A percentile compares a stretch with the other conserved stretches of the same genome.
Evolutionary conservation across 2,797 vertebrate genomes (phyloP).

Genomic region (Lagorchestes hirsutus): DNA sequence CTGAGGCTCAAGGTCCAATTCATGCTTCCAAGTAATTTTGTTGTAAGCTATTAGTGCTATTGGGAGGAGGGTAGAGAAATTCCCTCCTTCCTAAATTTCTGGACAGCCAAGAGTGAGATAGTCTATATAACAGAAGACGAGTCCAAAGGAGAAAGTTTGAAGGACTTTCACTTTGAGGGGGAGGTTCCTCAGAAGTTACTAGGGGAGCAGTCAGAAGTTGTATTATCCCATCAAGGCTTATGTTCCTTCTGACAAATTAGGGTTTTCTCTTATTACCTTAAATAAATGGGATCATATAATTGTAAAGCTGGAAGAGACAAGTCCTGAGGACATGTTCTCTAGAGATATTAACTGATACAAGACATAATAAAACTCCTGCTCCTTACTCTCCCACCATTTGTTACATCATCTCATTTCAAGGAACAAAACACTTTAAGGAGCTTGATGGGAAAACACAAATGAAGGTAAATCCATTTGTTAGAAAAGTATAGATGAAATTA

Average conservation of each 20-base stretch:
- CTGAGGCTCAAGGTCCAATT: neutral
- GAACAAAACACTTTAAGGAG: constrained; percentile 1
- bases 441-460: constrained; percentile 13
- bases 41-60: neutral
- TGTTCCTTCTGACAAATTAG: neutral
- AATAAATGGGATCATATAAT: neutral
- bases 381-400: neutral
- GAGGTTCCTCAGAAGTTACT: neutral
- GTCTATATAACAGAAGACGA: neutral
- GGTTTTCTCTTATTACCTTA: neutral
- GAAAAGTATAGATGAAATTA: neutral
- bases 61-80: neutral
- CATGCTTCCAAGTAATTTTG: neutral
- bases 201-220: neutral
- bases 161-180: neutral
- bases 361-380: neutral
- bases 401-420: constrained; percentile 12
- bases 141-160: neutral
- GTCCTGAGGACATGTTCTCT: neutral
- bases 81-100: neutral
- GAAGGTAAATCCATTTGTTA: neutral
- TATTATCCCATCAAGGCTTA: neutral
- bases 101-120: neutral
- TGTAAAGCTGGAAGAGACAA: neutral
- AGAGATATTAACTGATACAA: neutral